Evolutionary conservation across 2,797 vertebrate species (phyloP), one percentile per base, ranked within the genome.

Genomic region (Phoeniculus purpureus): DNA sequence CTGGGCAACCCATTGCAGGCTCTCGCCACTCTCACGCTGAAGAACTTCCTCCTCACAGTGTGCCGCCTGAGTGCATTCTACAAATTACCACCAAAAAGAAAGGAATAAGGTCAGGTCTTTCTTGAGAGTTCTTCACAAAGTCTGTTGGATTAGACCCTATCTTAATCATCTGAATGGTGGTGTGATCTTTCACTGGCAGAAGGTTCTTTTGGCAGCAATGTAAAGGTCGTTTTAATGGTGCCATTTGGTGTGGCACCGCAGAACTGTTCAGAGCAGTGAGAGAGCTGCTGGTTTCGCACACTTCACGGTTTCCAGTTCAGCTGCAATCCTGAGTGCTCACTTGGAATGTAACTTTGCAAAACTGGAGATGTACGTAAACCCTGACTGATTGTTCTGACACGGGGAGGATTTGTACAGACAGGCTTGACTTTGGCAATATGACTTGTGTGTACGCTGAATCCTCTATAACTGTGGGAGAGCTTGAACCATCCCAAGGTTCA

Each of bases 41-140:
- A n/a, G n/a, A n/a, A n/a, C n/a, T n/a, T n/a, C n/a, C n/a, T n/a
- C n/a, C n/a, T n/a, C n/a, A n/a, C n/a, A n/a, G n/a, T n/a, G n/a
- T n/a, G n/a, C n/a, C n/a, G 54, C 29, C 27, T 20, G 13, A 78
- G 73, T 13, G 12, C 19, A 11, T 12, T 40, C 17, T 87, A 9
- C 14, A 37, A 40, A 12, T 58, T 61, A 4, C 45, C 70, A 31
- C 47, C 21, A 47, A 43, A n/a, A 58, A 25, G 29, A 48, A 51
- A 48, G 32, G 14, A 71, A 51, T 59, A 40, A 26, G 6, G 17
- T 58, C 48, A 67, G 58, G 29, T 62, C 15, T 70, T 84, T 77
- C 37, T 55, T 0, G 0, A 29, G 51, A 70, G 12, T 15, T 66
- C 45, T 58, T 77, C 6, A 4, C 9, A 25, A 52, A 21, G 4